Evolutionary conservation across 2,888 invertebrate genomes (phyloP), one percentile per base, ranked within the genome.

Genomic region (Apamea monoglypha): DNA sequence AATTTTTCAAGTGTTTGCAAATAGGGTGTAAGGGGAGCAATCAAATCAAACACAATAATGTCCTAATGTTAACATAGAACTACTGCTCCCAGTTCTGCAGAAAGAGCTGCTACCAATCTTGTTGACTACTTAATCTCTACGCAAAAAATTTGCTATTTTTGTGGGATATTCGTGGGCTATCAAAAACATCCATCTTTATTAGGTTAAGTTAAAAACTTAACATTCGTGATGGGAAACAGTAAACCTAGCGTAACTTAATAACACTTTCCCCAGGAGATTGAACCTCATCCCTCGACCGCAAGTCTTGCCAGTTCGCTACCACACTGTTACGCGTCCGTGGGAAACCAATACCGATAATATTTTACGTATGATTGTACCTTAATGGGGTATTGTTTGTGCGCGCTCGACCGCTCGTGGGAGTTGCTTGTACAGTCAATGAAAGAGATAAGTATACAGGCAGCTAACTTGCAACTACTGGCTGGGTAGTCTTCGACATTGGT

Each of bases 321-420:
- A n/a, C 80, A 67, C 29, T n/a, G 73, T 75, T 59, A 44, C 78
- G 68, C 59, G 56, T 21, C 75, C 90, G 92, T 92, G 93, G 88
- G 93, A 92, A 92, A 81, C 86, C 88, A 85, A 90, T 89, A 90
- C 84, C 74, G 82, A 87, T 88, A 85, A 83, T 87, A 87, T 88
- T 87, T 83, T 71, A 88, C 83, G 87, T 87, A 86, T 83, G 89
- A 90, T 83, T 87, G 85, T 86, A 68, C 64, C 29, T 67, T 87
- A 78, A 88, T 86, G 76, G 72, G 59, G 82, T 53, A 86, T 90
- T 90, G 87, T 88, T 86, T 84, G 78, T 83, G 74, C 59, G 70
- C 74, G 70, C 63, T 71, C 68, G 74, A 77, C 25, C 56, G 61
- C 69, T 50, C 79, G 88, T 88, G 88, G 82, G 88, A 89, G 72